Percentiles rank a stretch among this genome's conserved stretches.
Evolutionary conservation across 2,888 invertebrate genomes (phyloP).

Genomic region (Aradus depressus): DNA sequence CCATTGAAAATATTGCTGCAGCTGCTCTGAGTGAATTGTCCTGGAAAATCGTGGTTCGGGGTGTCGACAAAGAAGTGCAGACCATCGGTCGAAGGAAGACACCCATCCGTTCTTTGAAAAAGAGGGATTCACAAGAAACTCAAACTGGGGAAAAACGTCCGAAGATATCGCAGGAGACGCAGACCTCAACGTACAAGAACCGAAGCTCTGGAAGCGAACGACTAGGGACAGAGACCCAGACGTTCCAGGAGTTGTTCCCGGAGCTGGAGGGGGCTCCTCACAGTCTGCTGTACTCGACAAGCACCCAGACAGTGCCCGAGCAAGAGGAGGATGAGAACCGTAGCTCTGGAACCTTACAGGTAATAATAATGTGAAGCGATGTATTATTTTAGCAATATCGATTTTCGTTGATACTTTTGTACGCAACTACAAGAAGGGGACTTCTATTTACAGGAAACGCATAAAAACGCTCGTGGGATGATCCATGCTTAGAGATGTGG

Average conservation of each 20-base stretch:
- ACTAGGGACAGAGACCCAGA: slow-evolving; percentile 24
- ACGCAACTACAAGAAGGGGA: too few species aligned
- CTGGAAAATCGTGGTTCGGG: slow-evolving; percentile 23
- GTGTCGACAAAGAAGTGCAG: slow-evolving; percentile 26
- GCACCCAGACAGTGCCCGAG: slow-evolving; percentile 39
- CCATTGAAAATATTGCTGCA: slow-evolving; percentile 28
- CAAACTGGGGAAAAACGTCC: slow-evolving; percentile 34
- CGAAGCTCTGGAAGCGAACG: slow-evolving; percentile 9
- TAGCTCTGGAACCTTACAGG: too few species aligned
- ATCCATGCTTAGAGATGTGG: too few species aligned
- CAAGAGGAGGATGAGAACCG: too few species aligned
- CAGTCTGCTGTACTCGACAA: slow-evolving; percentile 33
- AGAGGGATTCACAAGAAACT: slow-evolving; percentile 34
- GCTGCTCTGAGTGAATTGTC: slow-evolving; percentile 32
- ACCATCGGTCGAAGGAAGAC: slow-evolving; percentile 20
- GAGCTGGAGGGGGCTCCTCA: slow-evolving; percentile 6
- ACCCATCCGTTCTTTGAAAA: slow-evolving; percentile 28
- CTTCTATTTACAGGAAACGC: too few species aligned
- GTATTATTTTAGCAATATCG: too few species aligned
- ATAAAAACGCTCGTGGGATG: too few species aligned
- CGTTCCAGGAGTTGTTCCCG: slow-evolving; percentile 16
- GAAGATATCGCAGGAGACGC: slow-evolving; percentile 36
- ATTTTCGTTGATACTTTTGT: too few species aligned
- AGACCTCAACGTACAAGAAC: slow-evolving; percentile 35
- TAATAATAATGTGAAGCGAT: too few species aligned